These are phyloP conservation scores for Empidonax alnorum DNA, from an alignment of 2,113 vertebrate genomes.

Conservation along the genomic window DNA sequence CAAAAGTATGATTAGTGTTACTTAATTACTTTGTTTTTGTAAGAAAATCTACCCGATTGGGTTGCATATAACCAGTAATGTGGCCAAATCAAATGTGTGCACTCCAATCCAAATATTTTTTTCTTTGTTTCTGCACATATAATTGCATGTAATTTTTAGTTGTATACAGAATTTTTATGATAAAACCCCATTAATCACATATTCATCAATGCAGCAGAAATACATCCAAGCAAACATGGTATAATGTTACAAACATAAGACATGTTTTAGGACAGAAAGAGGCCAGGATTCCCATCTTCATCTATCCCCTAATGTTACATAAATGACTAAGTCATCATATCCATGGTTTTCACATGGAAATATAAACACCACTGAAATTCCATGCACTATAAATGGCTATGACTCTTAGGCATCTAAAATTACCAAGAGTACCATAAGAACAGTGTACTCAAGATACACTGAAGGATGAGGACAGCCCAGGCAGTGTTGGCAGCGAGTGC, in stretches of 20 bases:
- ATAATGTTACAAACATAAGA: conserved; percentile 55
- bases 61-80: conserved; percentile 51
- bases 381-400: not conserved
- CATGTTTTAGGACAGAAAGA: conserved; percentile 52
- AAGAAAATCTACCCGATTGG: conserved; percentile 60
- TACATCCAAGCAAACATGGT: conserved; percentile 16
- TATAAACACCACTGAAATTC: conserved; percentile 48
- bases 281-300: conserved; percentile 62
- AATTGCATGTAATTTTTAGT: conserved; percentile 79
- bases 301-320: conserved; percentile 54
- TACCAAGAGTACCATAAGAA: not conserved
- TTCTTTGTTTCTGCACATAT: conserved; percentile 68
- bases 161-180: conserved; percentile 69
- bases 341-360: conserved; percentile 38
- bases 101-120: conserved; percentile 78
- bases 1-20: conserved; percentile 53
- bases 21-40: conserved; percentile 69
- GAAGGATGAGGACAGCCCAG: not conserved
- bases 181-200: conserved; percentile 73
- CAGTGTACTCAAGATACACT: not conserved
- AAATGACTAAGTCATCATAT: conserved; percentile 64
- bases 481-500: not conserved
- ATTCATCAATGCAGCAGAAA: conserved; percentile 71
- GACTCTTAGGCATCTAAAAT: not conserved
- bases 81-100: conserved; percentile 69